Evolutionary conservation across 1,140 invertebrate genomes (phyloP).

Genomic region (Daktulosphaira vitifoliae): DNA sequence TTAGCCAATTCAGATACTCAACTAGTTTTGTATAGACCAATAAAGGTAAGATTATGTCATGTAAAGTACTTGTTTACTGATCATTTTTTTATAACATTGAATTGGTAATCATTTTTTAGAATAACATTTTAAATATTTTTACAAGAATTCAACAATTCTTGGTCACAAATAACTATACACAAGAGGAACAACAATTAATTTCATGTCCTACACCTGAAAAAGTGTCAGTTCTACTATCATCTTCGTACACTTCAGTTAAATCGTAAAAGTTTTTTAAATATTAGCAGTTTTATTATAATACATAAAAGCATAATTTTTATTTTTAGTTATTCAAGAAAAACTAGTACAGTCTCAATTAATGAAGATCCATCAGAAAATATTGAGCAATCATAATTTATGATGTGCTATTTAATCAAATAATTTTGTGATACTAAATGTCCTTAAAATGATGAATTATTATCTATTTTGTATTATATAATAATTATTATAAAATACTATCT

Average conservation of each 20-base stretch:
- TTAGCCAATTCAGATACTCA: constrained; percentile 94
- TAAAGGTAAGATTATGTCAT: constrained; percentile 57
- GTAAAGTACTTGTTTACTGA: no score
- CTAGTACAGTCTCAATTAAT: constrained; percentile 9
- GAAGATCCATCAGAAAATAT: constrained; percentile 11
- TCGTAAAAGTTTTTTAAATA: not conserved
- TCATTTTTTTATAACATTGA: not conserved
- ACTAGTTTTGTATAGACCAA: constrained; percentile 86
- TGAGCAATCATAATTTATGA: no score
- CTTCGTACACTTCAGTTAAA: constrained; percentile 46
- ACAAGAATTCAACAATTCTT: constrained; percentile 72
- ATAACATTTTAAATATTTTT: constrained; percentile 78
- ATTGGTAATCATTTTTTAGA: constrained; percentile 49
- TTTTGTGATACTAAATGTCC: no score
- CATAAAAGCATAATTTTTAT: not conserved
- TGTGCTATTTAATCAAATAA: no score
- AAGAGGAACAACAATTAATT: constrained; percentile 73
- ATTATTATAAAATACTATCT: no score
- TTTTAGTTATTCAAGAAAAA: constrained; percentile 17
- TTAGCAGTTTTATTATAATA: not conserved
- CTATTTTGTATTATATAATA: no score
- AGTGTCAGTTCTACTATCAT: constrained; percentile 77
- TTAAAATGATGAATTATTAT: no score
- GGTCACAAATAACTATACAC: constrained; percentile 58
- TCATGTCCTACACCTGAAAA: constrained; percentile 85